Evolutionary conservation across 2,113 vertebrate genomes (phyloP).

Genomic region (Tenrec ecaudatus): DNA sequence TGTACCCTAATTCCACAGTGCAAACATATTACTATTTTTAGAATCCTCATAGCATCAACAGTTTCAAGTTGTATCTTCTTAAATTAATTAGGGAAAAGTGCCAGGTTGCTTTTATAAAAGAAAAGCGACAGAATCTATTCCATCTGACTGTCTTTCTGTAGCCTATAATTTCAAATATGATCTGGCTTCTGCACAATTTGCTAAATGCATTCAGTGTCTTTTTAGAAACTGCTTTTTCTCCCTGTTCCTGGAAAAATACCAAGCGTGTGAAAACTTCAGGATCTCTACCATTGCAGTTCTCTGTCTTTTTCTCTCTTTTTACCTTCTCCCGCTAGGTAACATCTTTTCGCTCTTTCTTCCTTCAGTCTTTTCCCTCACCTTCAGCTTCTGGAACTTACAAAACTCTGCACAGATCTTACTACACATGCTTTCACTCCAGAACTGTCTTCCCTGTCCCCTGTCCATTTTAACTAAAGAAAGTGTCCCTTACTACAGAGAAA

Average conservation of each 20-base stretch:
- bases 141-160: neutral
- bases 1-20: neutral
- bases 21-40: neutral
- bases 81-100: constrained; percentile 1
- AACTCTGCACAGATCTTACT: neutral
- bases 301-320: neutral
- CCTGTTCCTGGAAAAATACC: neutral
- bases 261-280: neutral
- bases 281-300: neutral
- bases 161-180: neutral
- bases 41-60: neutral
- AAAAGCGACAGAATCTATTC: neutral
- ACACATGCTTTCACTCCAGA: neutral
- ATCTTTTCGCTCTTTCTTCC: neutral
- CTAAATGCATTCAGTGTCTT: neutral
- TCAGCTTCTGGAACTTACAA: neutral
- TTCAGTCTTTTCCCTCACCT: neutral
- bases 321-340: neutral
- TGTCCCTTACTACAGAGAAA: neutral
- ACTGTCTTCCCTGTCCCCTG: neutral
- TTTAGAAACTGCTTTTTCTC: neutral
- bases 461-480: neutral
- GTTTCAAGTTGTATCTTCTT: neutral
- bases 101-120: neutral
- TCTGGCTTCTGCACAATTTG: neutral